Base-by-base conservation (phyloP, 1,140 invertebrate genomes). In the Agrilus planipennis region DNA sequence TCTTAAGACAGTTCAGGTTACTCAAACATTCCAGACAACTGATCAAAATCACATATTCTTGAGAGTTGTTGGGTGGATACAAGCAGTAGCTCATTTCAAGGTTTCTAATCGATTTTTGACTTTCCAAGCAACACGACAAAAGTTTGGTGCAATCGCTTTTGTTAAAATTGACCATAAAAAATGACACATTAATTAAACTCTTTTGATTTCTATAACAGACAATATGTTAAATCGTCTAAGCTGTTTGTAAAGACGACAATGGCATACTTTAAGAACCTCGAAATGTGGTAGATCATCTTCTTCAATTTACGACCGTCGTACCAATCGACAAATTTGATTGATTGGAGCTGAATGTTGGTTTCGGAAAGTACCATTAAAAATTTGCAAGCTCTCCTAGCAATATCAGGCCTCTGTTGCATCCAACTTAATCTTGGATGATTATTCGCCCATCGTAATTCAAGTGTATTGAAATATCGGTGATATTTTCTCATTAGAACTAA, bases 181-280 rank as follows among this genome's bases (percentile, higher is more conserved):
- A 36, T 6, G 5, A 21, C 17, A 36, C 34, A 15, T 36, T 15
- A 11, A 36, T 21, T 23, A 36, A 36, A 14, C 23, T 7, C 3
- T n/a, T 20, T 16, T 36, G 34, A 4, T 18, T 21, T 21, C 34
- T 36, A 36, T 2, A 36, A 36, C 14, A 22, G 32, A 12, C 28
- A 12, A 15, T n/a, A n/a, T n/a, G n/a, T n/a, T n/a, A n/a, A 14
- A 12, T 29, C 4, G 4, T 29, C n/a, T 29, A 29, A 29, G 15
- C 15, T 29, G 15, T 12, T 12, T 29, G 3, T 4, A 29, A 29
- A 12, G n/a, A 5, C n/a, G 4, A 29, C n/a, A 29, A 6, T 21
- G n/a, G 12, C n/a, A 21, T 36, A 36, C 34, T 21, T 36, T 36
- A 36, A 23, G 23, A 36, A 36, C 20, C 23, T 20, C 5, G 19